These are phyloP conservation scores for Antidorcas marsupialis DNA, from an alignment of 2,113 vertebrate genomes.

Conservation along the genomic window DNA sequence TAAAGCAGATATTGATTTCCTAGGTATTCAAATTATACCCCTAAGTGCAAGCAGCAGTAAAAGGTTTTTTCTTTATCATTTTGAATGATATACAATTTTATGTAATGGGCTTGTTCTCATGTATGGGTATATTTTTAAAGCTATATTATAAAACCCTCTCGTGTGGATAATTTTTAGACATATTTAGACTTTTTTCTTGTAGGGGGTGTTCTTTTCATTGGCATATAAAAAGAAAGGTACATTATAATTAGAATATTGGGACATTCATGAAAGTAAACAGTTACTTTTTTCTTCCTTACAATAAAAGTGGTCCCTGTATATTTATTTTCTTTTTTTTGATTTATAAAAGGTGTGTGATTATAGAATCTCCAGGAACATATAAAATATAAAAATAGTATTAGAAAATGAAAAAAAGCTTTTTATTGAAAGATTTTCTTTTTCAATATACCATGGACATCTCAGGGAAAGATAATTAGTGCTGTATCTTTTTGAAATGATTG, in stretches of 20 bases:
- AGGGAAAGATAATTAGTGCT: background rate
- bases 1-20: conserved; percentile 82
- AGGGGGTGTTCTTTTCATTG: conserved; percentile 18
- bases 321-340: conserved; percentile 33
- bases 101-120: conserved; percentile 61
- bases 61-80: conserved; percentile 65
- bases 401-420: background rate
- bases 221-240: conserved; percentile 15
- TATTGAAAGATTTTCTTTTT: background rate
- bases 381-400: conserved; percentile 15
- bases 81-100: conserved; percentile 77
- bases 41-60: conserved; percentile 69
- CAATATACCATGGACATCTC: background rate
- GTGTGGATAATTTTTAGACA: conserved; percentile 20
- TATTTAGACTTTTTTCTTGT: conserved; percentile 42
- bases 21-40: conserved; percentile 78
- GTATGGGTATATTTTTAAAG: conserved; percentile 66
- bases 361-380: background rate
- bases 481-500: background rate
- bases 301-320: background rate
- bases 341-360: background rate
- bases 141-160: conserved; percentile 37
- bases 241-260: conserved; percentile 14
- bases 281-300: conserved; percentile 10
- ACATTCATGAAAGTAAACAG: conserved; percentile 32